Base-by-base conservation (phyloP, 1,140 invertebrate genomes). In the Coptotermes formosanus region DNA sequence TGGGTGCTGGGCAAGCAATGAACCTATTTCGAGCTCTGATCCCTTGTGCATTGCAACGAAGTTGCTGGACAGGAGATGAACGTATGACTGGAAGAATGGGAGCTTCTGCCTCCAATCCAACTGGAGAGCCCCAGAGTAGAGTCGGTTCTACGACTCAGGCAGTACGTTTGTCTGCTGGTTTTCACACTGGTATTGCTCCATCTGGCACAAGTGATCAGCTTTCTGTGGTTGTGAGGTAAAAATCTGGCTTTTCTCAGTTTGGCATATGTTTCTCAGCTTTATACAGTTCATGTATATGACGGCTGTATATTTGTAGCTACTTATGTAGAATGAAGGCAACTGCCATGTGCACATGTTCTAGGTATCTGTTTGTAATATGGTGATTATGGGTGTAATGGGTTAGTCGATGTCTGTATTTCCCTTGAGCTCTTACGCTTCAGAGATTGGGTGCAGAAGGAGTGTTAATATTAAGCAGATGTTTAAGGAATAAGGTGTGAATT, bases 21-120 rank as follows among this genome's bases (percentile, higher is more conserved):
- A 93, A 93, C 90, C 90, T 93, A 90, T 92, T 93, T 89, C 92
- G 92, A 89, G 92, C 92, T 88, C 89, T 93, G 87, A 92, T 93
- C 88, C 92, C 92, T 89, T 93, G 93, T 92, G 92, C 92, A 90
- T 90, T 93, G 90, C 92, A 93, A 90, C 91, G 91, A 89, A 91
- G 91, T 90, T 92, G 92, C 88, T 91, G 92, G 90, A 91, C 90
- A 89, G 90, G 91, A 88, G 90, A 90, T 90, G 90, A 89, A 87
- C 89, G 91, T 88, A 92, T 92, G 91, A 92, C 91, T 89, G 90
- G 90, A 88, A 92, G 91, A 91, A 89, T 88, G 88, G 88, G 88
- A 88, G 88, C 88, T 85, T 88, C 88, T 82, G 88, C 88, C 84
- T 88, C 88, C 86, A 88, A 85, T 85, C 82, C 81, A 32, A 82